These are phyloP conservation scores for Falco rusticolus DNA, from an alignment of 2,797 vertebrate species.

Conservation along the genomic window DNA sequence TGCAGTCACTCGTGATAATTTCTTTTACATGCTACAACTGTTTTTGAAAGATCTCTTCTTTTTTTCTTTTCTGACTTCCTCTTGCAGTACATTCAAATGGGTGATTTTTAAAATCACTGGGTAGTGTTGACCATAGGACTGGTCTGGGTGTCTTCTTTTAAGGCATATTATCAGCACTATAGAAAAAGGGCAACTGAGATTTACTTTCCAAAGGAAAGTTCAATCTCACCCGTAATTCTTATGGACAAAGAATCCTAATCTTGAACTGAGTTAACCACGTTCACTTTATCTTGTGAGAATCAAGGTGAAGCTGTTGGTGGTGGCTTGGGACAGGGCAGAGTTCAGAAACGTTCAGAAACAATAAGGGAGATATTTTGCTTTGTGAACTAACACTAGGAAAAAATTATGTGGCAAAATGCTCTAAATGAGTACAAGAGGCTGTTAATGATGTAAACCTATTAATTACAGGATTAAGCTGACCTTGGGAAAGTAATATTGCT, in stretches of 20 bases:
- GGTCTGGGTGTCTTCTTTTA: neutral
- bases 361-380: neutral
- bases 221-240: neutral
- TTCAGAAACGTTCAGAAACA: neutral
- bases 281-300: neutral
- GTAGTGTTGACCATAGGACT: neutral
- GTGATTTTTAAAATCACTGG: neutral
- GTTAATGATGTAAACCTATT: neutral
- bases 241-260: neutral
- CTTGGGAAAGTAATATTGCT: neutral
- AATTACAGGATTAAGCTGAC: neutral
- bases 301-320: neutral
- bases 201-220: neutral
- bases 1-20: conserved; percentile 20
- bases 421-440: neutral
- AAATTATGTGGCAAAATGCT: neutral
- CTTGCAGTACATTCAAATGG: neutral
- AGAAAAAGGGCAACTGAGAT: neutral
- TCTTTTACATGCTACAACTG: conserved; percentile 14
- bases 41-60: neutral
- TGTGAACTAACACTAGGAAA: neutral
- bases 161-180: neutral
- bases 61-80: neutral
- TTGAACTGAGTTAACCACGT: neutral
- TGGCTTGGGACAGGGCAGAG: neutral